Evolutionary conservation across 2,888 invertebrate genomes (phyloP).

Genomic region (Aphidius colemani): DNA sequence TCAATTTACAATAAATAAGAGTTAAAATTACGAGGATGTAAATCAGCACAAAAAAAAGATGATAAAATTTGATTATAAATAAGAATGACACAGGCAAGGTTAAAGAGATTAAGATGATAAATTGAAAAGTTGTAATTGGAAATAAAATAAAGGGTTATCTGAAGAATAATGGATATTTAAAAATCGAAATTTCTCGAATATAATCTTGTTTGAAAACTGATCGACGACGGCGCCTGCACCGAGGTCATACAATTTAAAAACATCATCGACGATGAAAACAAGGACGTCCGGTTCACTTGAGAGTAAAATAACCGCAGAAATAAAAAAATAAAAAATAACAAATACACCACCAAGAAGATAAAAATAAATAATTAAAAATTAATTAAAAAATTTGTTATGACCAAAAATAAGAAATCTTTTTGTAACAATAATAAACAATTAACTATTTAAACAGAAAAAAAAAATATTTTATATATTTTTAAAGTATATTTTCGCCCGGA

Average conservation of each 20-base stretch:
- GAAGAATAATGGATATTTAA: neutral
- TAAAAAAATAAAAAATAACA: constrained; percentile 13
- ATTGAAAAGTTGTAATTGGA: no score
- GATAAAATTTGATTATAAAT: neutral
- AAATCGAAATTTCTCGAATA: constrained; percentile 24
- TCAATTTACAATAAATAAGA: no score
- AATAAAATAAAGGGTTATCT: neutral
- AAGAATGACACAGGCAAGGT: no score
- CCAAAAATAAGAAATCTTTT: constrained; percentile 1
- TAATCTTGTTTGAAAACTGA: constrained; percentile 16
- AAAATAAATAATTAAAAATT: constrained; percentile 38
- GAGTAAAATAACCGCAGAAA: constrained; percentile 18
- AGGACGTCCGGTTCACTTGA: constrained; percentile 25
- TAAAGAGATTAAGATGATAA: no score
- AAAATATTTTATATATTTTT: no score
- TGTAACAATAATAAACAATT: no score
- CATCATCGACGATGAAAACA: constrained; percentile 15
- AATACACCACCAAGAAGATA: constrained; percentile 62
- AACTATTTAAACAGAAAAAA: no score
- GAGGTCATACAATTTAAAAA: constrained; percentile 16
- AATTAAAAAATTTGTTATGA: neutral
- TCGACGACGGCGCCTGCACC: constrained; percentile 28
- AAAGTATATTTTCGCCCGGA: no score
- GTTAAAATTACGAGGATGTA: no score
- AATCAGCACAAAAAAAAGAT: no score